Evolutionary conservation across 2,888 invertebrate species (phyloP), one percentile per base, ranked within the genome.

Genomic region (Germaria angustata): DNA sequence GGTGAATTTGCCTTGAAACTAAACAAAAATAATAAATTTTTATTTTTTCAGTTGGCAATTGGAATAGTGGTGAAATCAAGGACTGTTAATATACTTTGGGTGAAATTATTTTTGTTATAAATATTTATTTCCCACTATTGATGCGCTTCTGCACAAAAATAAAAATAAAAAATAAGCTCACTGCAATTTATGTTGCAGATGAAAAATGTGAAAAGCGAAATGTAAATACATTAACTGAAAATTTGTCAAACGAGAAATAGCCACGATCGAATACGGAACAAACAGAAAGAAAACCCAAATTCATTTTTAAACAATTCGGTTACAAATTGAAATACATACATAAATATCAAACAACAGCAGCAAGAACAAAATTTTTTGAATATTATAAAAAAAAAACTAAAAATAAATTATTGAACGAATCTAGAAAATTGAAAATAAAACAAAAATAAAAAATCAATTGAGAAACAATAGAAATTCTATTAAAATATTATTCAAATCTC

Each of bases 241-340:
- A 76, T 41, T 76, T 61, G 65, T 79, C 82, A 82, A 79, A 82
- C 79, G 79, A 82, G 51, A 76, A 76, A 61, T 41, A 79, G 79
- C 75, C 66, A 49, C 75, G 61, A 75, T 76, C 79, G 79, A 75
- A 71, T 59, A 82, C 79, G 82, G 71, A 79, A 76, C 82, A 51
- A 79, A 76, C 44, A 59, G 49, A 69, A 68, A 63, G 15, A 73
- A 59, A 69, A 9, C 15, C 15, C 7, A 36, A 36, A 17, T 17
- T 34, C 11, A 7, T n/a, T n/a, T n/a, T n/a, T n/a, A n/a, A 44
- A 24, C 22, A 55, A 49, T 69, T 63, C 59, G 57, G 28, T 61
- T 17, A 51, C 66, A 72, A 57, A 57, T 55, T 55, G 13, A 13
- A 28, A 41, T 61, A 44, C 8, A 49, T 4, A 24, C 22, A 53